These are phyloP conservation scores for Ganaspis brasiliensis DNA, from an alignment of 2,888 invertebrate species.

Conservation along the genomic window DNA sequence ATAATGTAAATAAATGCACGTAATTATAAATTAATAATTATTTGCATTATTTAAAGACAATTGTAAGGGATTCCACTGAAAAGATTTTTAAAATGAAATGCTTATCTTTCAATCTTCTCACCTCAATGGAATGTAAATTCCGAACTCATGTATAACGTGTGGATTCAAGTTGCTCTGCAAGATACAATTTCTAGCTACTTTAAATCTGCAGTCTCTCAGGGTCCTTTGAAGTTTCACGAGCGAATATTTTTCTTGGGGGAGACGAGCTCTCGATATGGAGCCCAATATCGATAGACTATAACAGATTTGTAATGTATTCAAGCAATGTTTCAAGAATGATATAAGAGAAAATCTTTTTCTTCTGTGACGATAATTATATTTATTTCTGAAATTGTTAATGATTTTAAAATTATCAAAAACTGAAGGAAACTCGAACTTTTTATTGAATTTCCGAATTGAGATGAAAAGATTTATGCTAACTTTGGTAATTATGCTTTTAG, in stretches of 20 bases:
- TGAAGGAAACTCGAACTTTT: too few relatives aligned
- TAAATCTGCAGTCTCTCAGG: conserved; percentile 28
- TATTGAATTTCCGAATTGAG: too few relatives aligned
- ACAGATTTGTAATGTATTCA: conserved; percentile 32
- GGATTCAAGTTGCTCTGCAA: conserved; percentile 19
- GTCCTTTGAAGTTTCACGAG: conserved; percentile 25
- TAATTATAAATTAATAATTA: too few relatives aligned
- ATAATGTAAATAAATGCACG: too few relatives aligned
- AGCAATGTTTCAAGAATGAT: conserved; percentile 2
- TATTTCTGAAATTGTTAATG: too few relatives aligned
- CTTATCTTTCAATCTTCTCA: conserved; percentile 15
- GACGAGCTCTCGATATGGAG: not conserved
- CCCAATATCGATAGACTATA: conserved; percentile 21
- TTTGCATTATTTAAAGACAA: not conserved
- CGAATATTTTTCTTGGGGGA: conserved; percentile 11
- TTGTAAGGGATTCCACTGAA: not conserved
- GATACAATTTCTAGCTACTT: conserved; percentile 31
- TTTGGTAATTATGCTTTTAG: too few relatives aligned
- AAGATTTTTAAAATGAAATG: conserved; percentile 8
- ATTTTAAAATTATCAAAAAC: too few relatives aligned
- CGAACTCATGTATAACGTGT: conserved; percentile 12
- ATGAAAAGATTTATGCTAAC: too few relatives aligned
- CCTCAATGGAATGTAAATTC: conserved; percentile 24
- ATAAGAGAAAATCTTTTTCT: not conserved
- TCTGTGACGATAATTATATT: too few relatives aligned